Evolutionary conservation across 1,140 invertebrate species (phyloP), one percentile per base, ranked within the genome.

Genomic region (Dreissena polymorpha): DNA sequence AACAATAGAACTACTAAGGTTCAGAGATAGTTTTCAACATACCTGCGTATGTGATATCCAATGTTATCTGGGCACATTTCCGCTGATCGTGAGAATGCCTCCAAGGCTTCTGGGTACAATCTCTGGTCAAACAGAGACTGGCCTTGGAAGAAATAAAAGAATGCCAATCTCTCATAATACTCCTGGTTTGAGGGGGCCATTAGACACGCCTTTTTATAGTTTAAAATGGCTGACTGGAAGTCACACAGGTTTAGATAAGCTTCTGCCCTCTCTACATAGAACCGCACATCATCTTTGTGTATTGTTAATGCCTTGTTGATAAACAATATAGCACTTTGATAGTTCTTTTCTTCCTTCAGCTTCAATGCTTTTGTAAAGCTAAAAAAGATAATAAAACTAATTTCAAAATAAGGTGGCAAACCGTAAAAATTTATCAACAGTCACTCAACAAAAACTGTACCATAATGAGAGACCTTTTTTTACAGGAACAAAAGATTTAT

Each of bases 191-290:
- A 75, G 53, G 88, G 88, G 23, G 89, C 88, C 68, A 92, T 70
- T 18, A 91, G 73, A 81, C 89, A 92, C 13, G 91, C 91, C 67
- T 91, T 90, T 82, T 91, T 91, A 74, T 92, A 92, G 85, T 93
- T 92, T 55, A 92, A 82, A 73, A 93, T 92, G 29, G 92, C 92
- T 14, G 92, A 92, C 86, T 91, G 89, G 77, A 93, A 92, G 81
- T 93, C 92, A 83, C 88, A 89, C 12, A 92, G 69, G 55, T 89
- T 86, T 16, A 93, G 84, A 73, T 85, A 93, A 18, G 84, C 86
- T 73, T 93, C 92, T 0, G 88, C 90, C 60, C 91, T 76, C 49
- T 90, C 86, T 3, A 90, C 81, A 75, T 89, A 92, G 53, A 87
- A 91, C 10, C 72, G 29, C 10, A 89, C 82, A 50, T 90, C 84